These are phyloP conservation scores for Myiotriccus ornatus DNA, from an alignment of 2,797 vertebrate genomes.

Conservation along the genomic window DNA sequence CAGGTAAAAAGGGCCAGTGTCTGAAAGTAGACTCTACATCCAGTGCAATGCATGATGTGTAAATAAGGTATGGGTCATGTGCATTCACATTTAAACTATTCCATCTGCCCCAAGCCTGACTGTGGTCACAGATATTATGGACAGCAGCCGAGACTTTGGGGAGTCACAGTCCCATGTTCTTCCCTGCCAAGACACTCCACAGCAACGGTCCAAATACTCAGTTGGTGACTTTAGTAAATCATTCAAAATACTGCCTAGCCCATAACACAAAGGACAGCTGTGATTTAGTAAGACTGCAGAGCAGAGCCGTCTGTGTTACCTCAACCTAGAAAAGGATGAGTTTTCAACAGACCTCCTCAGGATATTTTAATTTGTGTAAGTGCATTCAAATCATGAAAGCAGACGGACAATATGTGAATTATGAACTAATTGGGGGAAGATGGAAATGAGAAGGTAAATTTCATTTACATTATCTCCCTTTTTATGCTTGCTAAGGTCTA, in stretches of 20 bases:
- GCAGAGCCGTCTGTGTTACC: constrained; percentile 28
- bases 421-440: constrained; percentile 69
- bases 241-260: neutral
- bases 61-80: neutral
- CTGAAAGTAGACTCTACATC: neutral
- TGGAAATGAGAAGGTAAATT: constrained; percentile 70
- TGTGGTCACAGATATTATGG: neutral
- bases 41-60: neutral
- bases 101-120: neutral
- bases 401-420: constrained; percentile 66
- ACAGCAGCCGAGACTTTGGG: neutral
- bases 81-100: neutral
- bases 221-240: neutral
- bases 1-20: neutral
- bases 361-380: constrained; percentile 56
- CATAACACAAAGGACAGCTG: neutral
- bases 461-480: constrained; percentile 76
- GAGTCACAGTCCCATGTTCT: neutral
- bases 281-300: constrained; percentile 31
- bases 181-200: neutral
- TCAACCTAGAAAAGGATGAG: constrained; percentile 51
- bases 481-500: constrained; percentile 73
- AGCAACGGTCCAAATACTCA: neutral
- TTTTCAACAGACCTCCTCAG: constrained; percentile 53
- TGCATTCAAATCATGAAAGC: constrained; percentile 66